These are phyloP conservation scores for Salvator merianae DNA, from an alignment of 2,113 vertebrate species.

Conservation along the genomic window DNA sequence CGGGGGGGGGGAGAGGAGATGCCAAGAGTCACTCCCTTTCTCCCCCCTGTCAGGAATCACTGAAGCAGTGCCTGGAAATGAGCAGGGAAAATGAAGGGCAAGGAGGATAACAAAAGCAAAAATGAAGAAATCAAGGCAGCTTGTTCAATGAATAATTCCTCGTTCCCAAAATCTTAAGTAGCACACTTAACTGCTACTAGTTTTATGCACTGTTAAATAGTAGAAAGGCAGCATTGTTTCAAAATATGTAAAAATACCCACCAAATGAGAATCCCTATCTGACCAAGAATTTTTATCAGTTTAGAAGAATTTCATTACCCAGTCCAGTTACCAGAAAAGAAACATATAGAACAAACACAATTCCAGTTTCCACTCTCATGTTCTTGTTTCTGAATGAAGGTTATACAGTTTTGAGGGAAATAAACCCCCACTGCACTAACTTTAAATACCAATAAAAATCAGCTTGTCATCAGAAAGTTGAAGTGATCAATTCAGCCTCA, in stretches of 20 bases:
- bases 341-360: background rate
- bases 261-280: background rate
- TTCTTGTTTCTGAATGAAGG: background rate
- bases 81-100: background rate
- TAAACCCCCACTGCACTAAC: background rate
- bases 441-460: background rate
- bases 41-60: background rate
- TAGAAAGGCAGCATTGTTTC: background rate
- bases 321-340: background rate
- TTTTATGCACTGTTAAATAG: background rate
- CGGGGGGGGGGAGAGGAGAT: no score
- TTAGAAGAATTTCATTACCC: background rate
- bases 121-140: background rate
- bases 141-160: background rate
- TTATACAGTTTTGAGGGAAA: background rate
- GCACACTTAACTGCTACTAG: background rate
- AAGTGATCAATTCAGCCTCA: background rate
- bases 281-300: background rate
- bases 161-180: no score
- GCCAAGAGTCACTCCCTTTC: background rate
- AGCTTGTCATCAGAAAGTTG: background rate
- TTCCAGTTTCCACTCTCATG: background rate
- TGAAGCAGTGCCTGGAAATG: background rate
- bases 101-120: background rate
- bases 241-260: background rate